Evolutionary conservation across 2,888 invertebrate genomes (phyloP).

Genomic region (Atrina japonica): DNA sequence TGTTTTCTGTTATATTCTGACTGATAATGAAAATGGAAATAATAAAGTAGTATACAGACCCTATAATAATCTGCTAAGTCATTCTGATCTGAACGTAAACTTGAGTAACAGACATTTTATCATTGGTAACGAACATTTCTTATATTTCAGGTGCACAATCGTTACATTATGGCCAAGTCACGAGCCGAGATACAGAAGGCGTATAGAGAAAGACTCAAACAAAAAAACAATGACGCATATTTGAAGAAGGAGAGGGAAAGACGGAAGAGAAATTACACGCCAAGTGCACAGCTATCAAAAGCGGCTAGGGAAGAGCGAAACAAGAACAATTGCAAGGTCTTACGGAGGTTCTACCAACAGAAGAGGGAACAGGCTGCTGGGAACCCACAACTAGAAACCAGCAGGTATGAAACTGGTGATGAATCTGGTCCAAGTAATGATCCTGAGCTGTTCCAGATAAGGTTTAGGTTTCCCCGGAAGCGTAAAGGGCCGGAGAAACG

Average conservation of each 20-base stretch:
- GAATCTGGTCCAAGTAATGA: slow-evolving; percentile 13
- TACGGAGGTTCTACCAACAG: slow-evolving; percentile 25
- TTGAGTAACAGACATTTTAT: too few relatives aligned
- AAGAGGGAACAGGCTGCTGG: not conserved
- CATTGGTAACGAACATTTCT: too few relatives aligned
- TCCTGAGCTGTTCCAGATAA: not conserved
- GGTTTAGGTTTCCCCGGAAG: not conserved
- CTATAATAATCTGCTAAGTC: too few relatives aligned
- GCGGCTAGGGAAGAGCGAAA: slow-evolving; percentile 20
- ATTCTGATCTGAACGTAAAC: too few relatives aligned
- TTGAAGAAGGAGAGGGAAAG: slow-evolving; percentile 27
- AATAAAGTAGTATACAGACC: too few relatives aligned
- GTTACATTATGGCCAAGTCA: slow-evolving; percentile 30
- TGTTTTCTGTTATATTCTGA: too few relatives aligned
- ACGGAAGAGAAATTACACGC: slow-evolving; percentile 13
- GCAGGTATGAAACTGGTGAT: slow-evolving; percentile 16
- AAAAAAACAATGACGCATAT: slow-evolving; percentile 35
- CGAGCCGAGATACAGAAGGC: slow-evolving; percentile 31
- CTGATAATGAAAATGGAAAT: too few relatives aligned
- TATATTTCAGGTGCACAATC: too few relatives aligned
- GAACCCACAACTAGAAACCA: not conserved
- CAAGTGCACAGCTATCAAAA: slow-evolving; percentile 16
- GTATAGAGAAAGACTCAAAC: slow-evolving; percentile 30
- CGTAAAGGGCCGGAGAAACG: not conserved
- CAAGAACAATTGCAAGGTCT: slow-evolving; percentile 10